These are phyloP conservation scores for Sapajus apella DNA, from an alignment of 2,113 vertebrate genomes.

Conservation along the genomic window DNA sequence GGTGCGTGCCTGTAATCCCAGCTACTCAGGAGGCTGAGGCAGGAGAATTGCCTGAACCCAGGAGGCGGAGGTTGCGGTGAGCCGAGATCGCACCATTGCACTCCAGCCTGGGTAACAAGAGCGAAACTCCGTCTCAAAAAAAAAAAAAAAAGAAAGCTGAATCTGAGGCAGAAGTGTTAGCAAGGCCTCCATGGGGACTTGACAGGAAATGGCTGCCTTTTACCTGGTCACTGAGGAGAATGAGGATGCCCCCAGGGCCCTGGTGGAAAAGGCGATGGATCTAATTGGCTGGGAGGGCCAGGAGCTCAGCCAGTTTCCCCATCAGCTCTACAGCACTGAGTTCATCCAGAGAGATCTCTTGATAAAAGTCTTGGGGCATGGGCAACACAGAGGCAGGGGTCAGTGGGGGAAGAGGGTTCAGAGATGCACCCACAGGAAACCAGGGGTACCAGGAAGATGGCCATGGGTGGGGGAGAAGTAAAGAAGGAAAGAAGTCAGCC, in stretches of 20 bases:
- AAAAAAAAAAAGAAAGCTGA: no score
- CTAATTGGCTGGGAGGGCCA: constrained; percentile 72
- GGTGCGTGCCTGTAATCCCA: no score
- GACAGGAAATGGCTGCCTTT: not conserved
- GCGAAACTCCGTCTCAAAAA: no score
- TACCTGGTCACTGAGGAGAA: constrained; percentile 79
- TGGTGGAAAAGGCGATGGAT: constrained; percentile 69
- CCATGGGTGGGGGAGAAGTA: not conserved
- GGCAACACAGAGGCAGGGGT: not conserved
- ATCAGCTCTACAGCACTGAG: constrained; percentile 70
- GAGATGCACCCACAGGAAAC: not conserved
- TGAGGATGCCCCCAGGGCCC: constrained; percentile 75
- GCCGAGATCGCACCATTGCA: no score
- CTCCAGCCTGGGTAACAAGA: no score
- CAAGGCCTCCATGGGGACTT: not conserved
- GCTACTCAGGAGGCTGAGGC: no score
- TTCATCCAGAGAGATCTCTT: constrained; percentile 79
- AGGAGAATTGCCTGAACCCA: no score
- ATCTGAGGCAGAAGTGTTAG: no score
- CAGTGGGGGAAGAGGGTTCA: not conserved
- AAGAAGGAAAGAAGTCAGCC: not conserved
- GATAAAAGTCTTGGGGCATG: constrained; percentile 64
- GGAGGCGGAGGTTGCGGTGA: no score
- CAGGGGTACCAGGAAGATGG: not conserved
- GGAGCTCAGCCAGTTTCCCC: constrained; percentile 73